Base-by-base conservation (phyloP, 1,140 invertebrate genomes). In the Pseudomyrmex gracilis region DNA sequence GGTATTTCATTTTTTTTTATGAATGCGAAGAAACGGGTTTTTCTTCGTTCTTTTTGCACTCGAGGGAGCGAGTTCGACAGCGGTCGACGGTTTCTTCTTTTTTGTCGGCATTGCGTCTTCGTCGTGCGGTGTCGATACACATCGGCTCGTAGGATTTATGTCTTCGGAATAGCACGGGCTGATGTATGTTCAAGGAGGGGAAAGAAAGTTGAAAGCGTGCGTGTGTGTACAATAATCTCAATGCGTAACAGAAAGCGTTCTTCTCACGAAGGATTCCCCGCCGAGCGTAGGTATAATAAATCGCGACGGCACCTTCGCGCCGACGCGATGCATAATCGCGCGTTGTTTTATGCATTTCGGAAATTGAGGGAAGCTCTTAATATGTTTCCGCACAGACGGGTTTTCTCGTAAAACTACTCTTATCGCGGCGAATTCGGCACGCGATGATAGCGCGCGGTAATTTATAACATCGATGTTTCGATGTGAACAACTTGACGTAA, bases 121-220 rank as follows among this genome's bases (percentile, higher is more conserved):
- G 43, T 80, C 20, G n/a, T n/a, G n/a, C n/a, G 53, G 2, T 63
- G 47, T 61, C 68, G 58, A 82, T 82, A 34, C 34, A 1, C 34
- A 64, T 82, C 60, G 58, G 58, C 58, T 82, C 80, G 80, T 74
- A 74, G 47, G 80, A 82, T 82, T 82, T 82, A 74, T 63, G n/a
- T 17, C 49, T 74, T 43, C 15, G 34, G 20, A 61, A 73, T 73
- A 24, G 58, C 24, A 82, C 58, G 76, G 66, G 53, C 55, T 80
- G 66, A 80, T 71, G 24, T 45, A 34, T 34, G 15, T 73, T 20
- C n/a, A 55, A 22, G 34, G n/a, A n/a, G 34, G 34, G 5, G 0
- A 34, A 5, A 34, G 5, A 34, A 7, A 34, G 34, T 34, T 34
- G 34, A 7, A 5, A 5, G 5, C 34, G 34, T 34, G 7, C 3